Percentiles rank a stretch among this genome's conserved stretches.
phyloP scores from a whole-genome alignment of 1,140 invertebrate genomes.

The Thereuonema tuberculata region DNA sequence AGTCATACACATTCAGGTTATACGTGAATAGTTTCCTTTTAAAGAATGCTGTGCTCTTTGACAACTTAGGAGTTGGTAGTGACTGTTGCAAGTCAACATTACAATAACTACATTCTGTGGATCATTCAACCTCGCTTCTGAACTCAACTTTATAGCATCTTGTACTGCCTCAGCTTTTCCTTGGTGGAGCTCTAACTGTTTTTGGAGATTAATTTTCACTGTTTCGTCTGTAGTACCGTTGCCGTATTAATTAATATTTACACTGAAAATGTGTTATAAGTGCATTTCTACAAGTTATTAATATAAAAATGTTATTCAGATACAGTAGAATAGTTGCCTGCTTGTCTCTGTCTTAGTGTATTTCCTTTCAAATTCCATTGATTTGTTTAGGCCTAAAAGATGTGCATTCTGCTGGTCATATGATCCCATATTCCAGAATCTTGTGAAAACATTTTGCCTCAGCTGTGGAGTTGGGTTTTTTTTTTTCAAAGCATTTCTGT shows the following conservation, averaged over 20 bases:
- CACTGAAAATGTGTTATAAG: neutral
- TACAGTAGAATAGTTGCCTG: neutral
- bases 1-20: conserved; percentile 6
- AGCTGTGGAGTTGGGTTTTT: neutral
- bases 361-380: neutral
- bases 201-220: neutral
- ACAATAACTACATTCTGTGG: neutral
- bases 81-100: conserved; percentile 5
- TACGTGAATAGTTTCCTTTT: conserved; percentile 8
- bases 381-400: neutral
- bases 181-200: neutral
- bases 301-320: neutral
- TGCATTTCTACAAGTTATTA: neutral
- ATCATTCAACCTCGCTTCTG: neutral
- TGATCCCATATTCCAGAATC: neutral
- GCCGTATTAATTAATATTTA: neutral
- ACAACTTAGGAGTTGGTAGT: conserved; percentile 6
- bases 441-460: neutral
- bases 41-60: conserved; percentile 1
- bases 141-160: neutral
- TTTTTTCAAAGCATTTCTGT: neutral
- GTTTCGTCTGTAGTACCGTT: neutral
- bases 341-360: neutral
- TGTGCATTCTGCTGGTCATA: neutral
- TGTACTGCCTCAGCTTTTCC: conserved; percentile 2